Conservation (phyloP, 2,797 vertebrate genomes). For the Alcedo atthis region DNA sequence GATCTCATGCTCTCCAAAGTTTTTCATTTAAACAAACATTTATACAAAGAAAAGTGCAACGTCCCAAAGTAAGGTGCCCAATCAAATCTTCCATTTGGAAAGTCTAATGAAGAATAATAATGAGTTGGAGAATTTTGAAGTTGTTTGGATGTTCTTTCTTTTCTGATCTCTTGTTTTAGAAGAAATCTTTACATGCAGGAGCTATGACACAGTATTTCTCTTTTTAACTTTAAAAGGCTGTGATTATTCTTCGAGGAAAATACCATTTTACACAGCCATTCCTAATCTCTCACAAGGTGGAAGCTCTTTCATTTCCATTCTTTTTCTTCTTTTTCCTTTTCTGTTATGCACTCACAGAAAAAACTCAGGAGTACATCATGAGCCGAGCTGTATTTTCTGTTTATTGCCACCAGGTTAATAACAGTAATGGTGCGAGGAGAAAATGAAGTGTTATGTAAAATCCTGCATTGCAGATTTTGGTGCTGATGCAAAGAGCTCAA, state of each 20-base stretch:
- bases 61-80: background rate
- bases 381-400: conserved; percentile 73
- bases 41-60: background rate
- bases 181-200: background rate
- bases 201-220: background rate
- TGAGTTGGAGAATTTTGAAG: background rate
- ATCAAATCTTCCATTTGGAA: background rate
- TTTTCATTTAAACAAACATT: background rate
- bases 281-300: background rate
- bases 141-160: background rate
- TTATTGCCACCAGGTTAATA: conserved; percentile 81
- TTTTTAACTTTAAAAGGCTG: conserved; percentile 1
- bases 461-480: conserved; percentile 81
- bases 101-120: conserved; percentile 10
- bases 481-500: conserved; percentile 80
- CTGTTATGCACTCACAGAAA: conserved; percentile 12
- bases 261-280: background rate
- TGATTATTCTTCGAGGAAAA: conserved; percentile 16
- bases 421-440: conserved; percentile 75
- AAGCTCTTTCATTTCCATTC: conserved; percentile 2
- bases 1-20: background rate
- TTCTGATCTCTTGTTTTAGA: conserved; percentile 16
- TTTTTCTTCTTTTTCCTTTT: background rate
- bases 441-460: conserved; percentile 82
- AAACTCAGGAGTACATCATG: conserved; percentile 62